Evolutionary conservation across 2,888 invertebrate genomes (phyloP), one percentile per base, ranked within the genome.

Genomic region (Steinernema carpocapsae): DNA sequence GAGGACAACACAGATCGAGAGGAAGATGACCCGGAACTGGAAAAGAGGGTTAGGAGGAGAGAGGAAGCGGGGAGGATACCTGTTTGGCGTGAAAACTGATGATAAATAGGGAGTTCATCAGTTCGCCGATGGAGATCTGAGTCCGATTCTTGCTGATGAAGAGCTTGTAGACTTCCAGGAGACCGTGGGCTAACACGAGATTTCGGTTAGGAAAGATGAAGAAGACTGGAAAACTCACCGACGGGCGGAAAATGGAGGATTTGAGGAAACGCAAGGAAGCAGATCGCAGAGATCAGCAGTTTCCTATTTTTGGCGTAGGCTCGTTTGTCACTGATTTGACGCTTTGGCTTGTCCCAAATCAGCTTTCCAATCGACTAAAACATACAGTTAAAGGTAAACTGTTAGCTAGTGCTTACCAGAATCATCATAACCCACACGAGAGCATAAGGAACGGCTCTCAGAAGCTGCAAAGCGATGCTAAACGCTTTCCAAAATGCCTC

Each of bases 11-110:
- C 64, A 32, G 29, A 64, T 26, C 1, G 32, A 10, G 26, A 64
- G 64, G 64, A 64, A 10, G 32, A 64, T 29, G 64, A 32, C 32
- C 17, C 64, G 64, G 64, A 64, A 64, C 37, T 52, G 52, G 12
- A 52, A 52, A 1, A 17, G 24, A 24, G 52, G 2, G 19, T 17
- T 17, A 7, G 48, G 48, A 14, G 17, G 6, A n/a, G 48, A 19
- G 17, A 48, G 6, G 48, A n/a, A 2, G 17, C 3, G 17, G 14
- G 48, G 14, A 10, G 37, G 37, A 37, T 37, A 37, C 37, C 37
- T 48, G 48, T 14, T 48, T 48, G 17, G 48, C 48, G 48, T 48
- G 48, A 14, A 48, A 48, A 4, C n/a, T n/a, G n/a, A 17, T n/a
- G n/a, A n/a, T 14, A 14, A 48, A 19, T 3, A 48, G 19, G n/a